A percentile compares a stretch with the other conserved stretches of the same genome.
phyloP scores from a whole-genome alignment of 1,140 invertebrate genomes.

The Drosophila takahashii region DNA sequence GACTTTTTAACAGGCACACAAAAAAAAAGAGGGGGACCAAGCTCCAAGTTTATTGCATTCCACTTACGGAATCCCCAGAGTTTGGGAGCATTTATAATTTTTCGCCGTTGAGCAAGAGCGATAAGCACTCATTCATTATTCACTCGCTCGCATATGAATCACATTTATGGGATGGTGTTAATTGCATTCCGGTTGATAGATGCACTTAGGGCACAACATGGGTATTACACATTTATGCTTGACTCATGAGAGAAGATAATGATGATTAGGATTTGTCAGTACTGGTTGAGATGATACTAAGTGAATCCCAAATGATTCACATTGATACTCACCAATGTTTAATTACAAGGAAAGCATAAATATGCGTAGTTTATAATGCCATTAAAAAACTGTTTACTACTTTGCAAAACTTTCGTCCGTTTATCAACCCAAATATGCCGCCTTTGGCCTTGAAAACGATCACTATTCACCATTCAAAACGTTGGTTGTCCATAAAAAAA shows the following conservation, averaged over 20 bases:
- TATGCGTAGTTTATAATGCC: not conserved
- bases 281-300: too few relatives aligned
- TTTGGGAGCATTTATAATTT: constrained; percentile 12
- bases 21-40: not conserved
- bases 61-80: constrained; percentile 53
- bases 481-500: constrained; percentile 4
- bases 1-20: constrained; percentile 25
- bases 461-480: constrained; percentile 10
- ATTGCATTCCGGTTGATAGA: constrained; percentile 40
- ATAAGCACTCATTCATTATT: constrained; percentile 53
- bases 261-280: constrained; percentile 4
- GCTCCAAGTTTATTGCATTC: constrained; percentile 73
- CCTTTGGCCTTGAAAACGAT: constrained; percentile 44
- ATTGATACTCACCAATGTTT: not conserved
- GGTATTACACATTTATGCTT: constrained; percentile 27
- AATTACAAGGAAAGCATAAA: not conserved
- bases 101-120: constrained; percentile 31
- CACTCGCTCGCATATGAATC: constrained; percentile 41
- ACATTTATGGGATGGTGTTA: constrained; percentile 41
- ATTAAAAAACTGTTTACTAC: not conserved
- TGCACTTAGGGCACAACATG: constrained; percentile 26
- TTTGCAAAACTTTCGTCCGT: not conserved
- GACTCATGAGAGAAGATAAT: constrained; percentile 6
- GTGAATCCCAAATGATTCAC: too few relatives aligned
- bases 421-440: not conserved